A percentile compares a stretch with the other conserved stretches of the same genome.
phyloP scores from a whole-genome alignment of 2,888 invertebrate species.

The Drosophila acutilabella region DNA sequence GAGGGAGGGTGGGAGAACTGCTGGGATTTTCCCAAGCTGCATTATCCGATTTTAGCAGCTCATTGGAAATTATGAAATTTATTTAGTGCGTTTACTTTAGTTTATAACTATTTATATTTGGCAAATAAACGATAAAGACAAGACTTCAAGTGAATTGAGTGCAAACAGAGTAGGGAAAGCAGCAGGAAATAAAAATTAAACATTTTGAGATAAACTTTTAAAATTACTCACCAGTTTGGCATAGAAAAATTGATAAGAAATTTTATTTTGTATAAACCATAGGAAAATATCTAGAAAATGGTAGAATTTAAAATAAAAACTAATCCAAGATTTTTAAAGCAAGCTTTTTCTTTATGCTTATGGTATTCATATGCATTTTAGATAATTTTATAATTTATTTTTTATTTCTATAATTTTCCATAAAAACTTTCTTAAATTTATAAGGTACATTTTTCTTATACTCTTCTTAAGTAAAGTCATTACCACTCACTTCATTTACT shows the following conservation, averaged over 20 bases:
- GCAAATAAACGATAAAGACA: constrained; percentile 39
- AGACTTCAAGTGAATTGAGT: constrained; percentile 12
- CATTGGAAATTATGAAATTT: constrained; percentile 34
- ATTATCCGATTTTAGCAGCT: constrained; percentile 54
- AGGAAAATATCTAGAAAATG: too few species aligned
- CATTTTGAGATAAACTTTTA: neutral
- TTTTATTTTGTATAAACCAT: too few species aligned
- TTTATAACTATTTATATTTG: constrained; percentile 45
- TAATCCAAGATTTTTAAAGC: too few species aligned
- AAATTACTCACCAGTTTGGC: neutral
- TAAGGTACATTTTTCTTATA: too few species aligned
- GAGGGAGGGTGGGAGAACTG: neutral
- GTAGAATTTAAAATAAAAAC: too few species aligned
- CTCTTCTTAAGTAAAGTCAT: too few species aligned
- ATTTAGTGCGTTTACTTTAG: constrained; percentile 12
- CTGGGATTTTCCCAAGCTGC: constrained; percentile 49
- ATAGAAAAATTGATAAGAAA: neutral
- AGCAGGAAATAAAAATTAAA: neutral
- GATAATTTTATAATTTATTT: too few species aligned
- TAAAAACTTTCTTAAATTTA: too few species aligned
- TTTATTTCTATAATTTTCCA: too few species aligned
- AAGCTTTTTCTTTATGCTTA: too few species aligned
- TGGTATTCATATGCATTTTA: too few species aligned
- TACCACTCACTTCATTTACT: too few species aligned
- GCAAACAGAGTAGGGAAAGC: neutral